phyloP scores from a whole-genome alignment of 1,140 invertebrate genomes.

The Temnothorax longispinosus region DNA sequence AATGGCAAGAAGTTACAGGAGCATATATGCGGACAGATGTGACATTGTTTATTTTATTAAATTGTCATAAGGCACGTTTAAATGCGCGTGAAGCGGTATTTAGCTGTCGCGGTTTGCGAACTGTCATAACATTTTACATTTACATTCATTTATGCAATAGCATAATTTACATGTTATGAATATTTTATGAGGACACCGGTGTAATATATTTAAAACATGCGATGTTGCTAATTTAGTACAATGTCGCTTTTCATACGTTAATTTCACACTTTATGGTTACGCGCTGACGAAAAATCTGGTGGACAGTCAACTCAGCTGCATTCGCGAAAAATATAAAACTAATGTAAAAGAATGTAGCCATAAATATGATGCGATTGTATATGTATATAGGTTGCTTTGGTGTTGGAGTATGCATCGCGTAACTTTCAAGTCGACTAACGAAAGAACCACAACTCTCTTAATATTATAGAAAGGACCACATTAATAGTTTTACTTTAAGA shows the following conservation, averaged over 20 bases:
- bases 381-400: background rate
- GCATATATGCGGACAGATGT: too few species aligned
- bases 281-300: conserved; percentile 46
- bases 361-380: background rate
- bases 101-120: conserved; percentile 43
- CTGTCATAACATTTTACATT: conserved; percentile 45
- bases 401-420: background rate
- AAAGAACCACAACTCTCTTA: background rate
- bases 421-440: background rate
- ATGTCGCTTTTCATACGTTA: conserved; percentile 57
- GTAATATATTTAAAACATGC: conserved; percentile 55
- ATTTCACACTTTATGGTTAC: conserved; percentile 50
- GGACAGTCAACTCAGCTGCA: conserved; percentile 12
- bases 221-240: conserved; percentile 49
- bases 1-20: background rate
- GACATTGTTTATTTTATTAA: conserved; percentile 29
- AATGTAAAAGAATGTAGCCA: background rate
- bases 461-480: background rate
- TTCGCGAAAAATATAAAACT: conserved; percentile 8
- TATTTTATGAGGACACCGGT: conserved; percentile 29
- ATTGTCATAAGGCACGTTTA: conserved; percentile 6
- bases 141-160: conserved; percentile 39
- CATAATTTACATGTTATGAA: conserved; percentile 57
- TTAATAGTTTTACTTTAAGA: background rate
- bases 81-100: conserved; percentile 32